Conservation (phyloP, 2,888 invertebrate genomes). For the Tipula helvola region DNA sequence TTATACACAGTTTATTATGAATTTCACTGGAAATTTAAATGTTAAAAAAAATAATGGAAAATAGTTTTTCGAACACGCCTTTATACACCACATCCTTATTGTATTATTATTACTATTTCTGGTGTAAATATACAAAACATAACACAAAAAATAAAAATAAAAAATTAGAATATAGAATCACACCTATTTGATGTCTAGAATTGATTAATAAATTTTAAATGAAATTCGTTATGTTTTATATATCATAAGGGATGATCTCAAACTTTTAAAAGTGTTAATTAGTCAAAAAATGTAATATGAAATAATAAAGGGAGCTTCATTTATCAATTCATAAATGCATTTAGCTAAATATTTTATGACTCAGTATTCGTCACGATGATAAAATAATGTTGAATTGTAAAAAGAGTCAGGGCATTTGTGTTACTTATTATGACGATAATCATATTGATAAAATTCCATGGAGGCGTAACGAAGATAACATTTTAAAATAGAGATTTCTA, state of each 20-base stretch:
- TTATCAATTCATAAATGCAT: background rate
- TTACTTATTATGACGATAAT: background rate
- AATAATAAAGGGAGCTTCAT: background rate
- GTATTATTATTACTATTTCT: background rate
- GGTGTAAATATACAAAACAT: background rate
- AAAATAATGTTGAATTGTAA: background rate
- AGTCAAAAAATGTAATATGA: background rate
- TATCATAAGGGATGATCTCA: background rate
- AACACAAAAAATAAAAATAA: background rate
- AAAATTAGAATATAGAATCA: background rate
- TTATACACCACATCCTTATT: background rate
- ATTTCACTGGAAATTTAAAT: background rate
- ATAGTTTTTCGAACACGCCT: background rate
- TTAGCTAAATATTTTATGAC: background rate
- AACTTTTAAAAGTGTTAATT: background rate
- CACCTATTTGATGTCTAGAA: slow-evolving; percentile 4
- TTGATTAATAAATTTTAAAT: background rate
- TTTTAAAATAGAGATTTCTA: background rate
- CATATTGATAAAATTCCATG: background rate
- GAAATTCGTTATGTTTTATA: background rate
- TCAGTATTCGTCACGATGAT: background rate
- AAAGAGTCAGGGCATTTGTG: background rate
- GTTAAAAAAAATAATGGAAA: background rate
- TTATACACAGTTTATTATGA: background rate
- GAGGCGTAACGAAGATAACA: background rate